phyloP scores from a whole-genome alignment of 1,140 invertebrate genomes.

The Saccostrea echinata region DNA sequence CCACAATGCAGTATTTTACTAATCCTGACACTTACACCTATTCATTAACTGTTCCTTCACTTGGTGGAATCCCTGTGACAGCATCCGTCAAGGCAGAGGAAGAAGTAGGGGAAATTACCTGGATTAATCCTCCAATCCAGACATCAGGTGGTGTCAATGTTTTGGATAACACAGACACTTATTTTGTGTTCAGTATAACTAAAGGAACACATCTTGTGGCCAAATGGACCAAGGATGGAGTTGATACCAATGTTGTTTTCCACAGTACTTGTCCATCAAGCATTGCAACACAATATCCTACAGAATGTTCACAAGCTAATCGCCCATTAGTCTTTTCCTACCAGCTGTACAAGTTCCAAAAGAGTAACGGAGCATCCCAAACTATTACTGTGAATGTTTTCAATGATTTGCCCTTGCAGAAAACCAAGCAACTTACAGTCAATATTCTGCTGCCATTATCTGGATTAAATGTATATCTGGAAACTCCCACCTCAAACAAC shows the following conservation, averaged over 20 bases:
- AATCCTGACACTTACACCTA: slow-evolving; percentile 42
- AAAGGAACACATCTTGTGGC: slow-evolving; percentile 50
- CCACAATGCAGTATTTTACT: slow-evolving; percentile 53
- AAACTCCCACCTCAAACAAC: slow-evolving; percentile 29
- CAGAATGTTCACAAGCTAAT: slow-evolving; percentile 34
- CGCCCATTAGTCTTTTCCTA: slow-evolving; percentile 48
- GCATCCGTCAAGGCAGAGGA: slow-evolving; percentile 48
- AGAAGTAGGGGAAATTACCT: slow-evolving; percentile 43
- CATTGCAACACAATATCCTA: background rate
- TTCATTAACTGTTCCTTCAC: slow-evolving; percentile 39
- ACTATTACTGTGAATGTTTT: slow-evolving; percentile 3
- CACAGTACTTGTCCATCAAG: slow-evolving; percentile 42
- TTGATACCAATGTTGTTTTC: slow-evolving; percentile 11
- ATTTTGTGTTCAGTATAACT: slow-evolving; percentile 46
- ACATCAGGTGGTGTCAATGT: slow-evolving; percentile 14
- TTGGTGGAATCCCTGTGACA: slow-evolving; percentile 2
- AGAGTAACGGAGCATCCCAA: slow-evolving; percentile 2
- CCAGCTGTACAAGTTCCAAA: slow-evolving; percentile 33
- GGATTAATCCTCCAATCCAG: slow-evolving; percentile 44
- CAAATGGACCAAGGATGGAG: slow-evolving; percentile 30
- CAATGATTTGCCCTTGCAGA: slow-evolving; percentile 35
- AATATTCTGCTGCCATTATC: slow-evolving; percentile 37
- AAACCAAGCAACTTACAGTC: slow-evolving; percentile 26
- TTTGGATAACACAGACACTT: slow-evolving; percentile 30
- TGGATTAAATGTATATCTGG: slow-evolving; percentile 44